phyloP scores from a whole-genome alignment of 2,888 invertebrate species.

The Rhyacophila evoluta region DNA sequence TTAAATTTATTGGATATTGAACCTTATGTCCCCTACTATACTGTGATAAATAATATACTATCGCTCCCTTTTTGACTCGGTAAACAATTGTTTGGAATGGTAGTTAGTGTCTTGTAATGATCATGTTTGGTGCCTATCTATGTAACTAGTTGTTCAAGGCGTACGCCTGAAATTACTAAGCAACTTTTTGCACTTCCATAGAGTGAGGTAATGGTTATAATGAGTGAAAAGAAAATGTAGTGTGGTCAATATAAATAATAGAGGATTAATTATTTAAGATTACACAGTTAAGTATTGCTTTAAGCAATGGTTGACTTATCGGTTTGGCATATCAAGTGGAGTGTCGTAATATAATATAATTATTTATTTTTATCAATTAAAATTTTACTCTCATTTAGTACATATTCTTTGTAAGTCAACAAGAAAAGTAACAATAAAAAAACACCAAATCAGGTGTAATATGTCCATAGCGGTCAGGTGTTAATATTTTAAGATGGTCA shows the following conservation, averaged over 20 bases:
- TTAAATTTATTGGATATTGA: conserved; percentile 4
- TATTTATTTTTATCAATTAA: too few relatives aligned
- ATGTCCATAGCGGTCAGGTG: too few relatives aligned
- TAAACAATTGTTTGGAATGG: background rate
- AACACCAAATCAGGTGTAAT: too few relatives aligned
- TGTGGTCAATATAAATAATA: background rate
- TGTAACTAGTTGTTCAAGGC: background rate
- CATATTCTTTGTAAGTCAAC: too few relatives aligned
- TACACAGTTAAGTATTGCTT: too few relatives aligned
- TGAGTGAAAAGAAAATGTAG: background rate
- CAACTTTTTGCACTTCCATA: background rate
- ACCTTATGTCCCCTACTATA: background rate
- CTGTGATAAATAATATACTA: conserved; percentile 11
- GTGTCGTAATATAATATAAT: too few relatives aligned
- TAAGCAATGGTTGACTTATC: too few relatives aligned
- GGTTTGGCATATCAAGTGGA: too few relatives aligned
- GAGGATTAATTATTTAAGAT: background rate
- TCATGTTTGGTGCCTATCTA: background rate
- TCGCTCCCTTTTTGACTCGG: background rate
- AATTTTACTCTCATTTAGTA: too few relatives aligned
- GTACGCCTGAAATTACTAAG: background rate
- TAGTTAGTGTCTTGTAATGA: background rate
- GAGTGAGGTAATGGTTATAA: background rate
- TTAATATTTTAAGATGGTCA: too few relatives aligned
- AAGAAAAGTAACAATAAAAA: too few relatives aligned